phyloP scores from a whole-genome alignment of 2,797 vertebrate species.

The Eidolon dupreanum region DNA sequence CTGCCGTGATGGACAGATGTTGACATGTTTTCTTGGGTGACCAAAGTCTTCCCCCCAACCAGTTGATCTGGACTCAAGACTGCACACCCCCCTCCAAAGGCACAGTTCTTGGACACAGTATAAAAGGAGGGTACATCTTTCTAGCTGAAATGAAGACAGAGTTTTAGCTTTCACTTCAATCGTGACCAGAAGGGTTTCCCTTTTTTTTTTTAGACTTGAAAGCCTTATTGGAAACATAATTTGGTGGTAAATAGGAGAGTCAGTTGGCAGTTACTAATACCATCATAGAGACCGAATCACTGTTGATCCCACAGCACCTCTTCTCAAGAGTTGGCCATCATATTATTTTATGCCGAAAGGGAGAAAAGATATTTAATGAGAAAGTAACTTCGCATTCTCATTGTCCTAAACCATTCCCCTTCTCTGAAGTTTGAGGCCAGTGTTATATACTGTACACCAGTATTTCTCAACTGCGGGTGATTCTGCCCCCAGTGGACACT shows the following conservation, averaged over 20 bases:
- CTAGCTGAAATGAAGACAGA: slow-evolving; percentile 4
- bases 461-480: not conserved
- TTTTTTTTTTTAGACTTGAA: slow-evolving; percentile 14
- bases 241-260: not conserved
- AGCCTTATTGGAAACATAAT: slow-evolving; percentile 5
- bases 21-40: slow-evolving; percentile 81
- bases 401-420: not conserved
- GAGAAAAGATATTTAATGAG: not conserved
- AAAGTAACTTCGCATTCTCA: not conserved
- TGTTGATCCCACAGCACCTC: not conserved
- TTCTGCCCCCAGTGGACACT: not conserved
- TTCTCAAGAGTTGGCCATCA: not conserved
- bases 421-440: not conserved
- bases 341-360: not conserved
- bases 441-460: not conserved
- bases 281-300: not conserved
- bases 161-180: slow-evolving; percentile 26
- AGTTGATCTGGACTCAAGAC: not conserved
- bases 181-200: not conserved
- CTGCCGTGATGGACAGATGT: slow-evolving; percentile 83
- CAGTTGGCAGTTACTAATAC: not conserved
- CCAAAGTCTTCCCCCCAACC: slow-evolving; percentile 38
- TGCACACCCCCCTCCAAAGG: not conserved
- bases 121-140: slow-evolving; percentile 22
- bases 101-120: slow-evolving; percentile 43